phyloP scores from a whole-genome alignment of 2,888 invertebrate genomes.

The Liopterus haemorrhoidalis region DNA sequence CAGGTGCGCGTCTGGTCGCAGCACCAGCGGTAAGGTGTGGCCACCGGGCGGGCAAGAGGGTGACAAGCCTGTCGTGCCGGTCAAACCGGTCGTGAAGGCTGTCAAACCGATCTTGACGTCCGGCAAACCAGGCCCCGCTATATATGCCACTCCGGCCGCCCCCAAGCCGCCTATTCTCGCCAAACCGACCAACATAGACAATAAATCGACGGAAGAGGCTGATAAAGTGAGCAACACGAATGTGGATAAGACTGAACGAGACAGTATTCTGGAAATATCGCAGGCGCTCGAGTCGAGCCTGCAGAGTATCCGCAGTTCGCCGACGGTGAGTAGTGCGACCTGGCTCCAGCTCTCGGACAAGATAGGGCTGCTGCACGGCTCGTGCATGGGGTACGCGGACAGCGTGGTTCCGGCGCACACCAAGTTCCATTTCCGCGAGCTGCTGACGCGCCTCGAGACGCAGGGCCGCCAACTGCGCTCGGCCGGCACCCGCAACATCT shows the following conservation, averaged over 20 bases:
- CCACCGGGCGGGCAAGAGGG: slow-evolving; percentile 47
- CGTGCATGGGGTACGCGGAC: slow-evolving; percentile 80
- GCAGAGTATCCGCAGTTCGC: slow-evolving; percentile 54
- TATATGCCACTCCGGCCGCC: slow-evolving; percentile 72
- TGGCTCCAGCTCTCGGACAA: slow-evolving; percentile 77
- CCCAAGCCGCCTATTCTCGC: slow-evolving; percentile 49
- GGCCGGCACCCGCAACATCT: slow-evolving; percentile 62
- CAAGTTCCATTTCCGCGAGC: slow-evolving; percentile 79
- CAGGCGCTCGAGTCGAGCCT: slow-evolving; percentile 60
- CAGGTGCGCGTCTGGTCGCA: slow-evolving; percentile 26
- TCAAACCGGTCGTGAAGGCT: slow-evolving; percentile 59
- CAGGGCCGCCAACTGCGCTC: slow-evolving; percentile 64
- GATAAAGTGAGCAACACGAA: slow-evolving; percentile 35
- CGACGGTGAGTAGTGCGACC: slow-evolving; percentile 56
- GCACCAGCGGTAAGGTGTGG: slow-evolving; percentile 47
- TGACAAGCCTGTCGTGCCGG: slow-evolving; percentile 66
- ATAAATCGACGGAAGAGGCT: slow-evolving; percentile 47
- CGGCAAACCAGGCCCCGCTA: slow-evolving; percentile 52
- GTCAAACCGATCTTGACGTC: slow-evolving; percentile 52
- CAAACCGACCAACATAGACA: slow-evolving; percentile 45
- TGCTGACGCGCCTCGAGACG: slow-evolving; percentile 62
- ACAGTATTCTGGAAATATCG: slow-evolving; percentile 61
- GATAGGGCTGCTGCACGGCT: slow-evolving; percentile 72
- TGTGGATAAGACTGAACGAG: slow-evolving; percentile 43
- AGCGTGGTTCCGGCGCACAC: slow-evolving; percentile 74